A percentile compares a stretch with the other conserved stretches of the same genome.
Conservation (phyloP, 1,140 invertebrate species). For the Papilio xuthus region DNA sequence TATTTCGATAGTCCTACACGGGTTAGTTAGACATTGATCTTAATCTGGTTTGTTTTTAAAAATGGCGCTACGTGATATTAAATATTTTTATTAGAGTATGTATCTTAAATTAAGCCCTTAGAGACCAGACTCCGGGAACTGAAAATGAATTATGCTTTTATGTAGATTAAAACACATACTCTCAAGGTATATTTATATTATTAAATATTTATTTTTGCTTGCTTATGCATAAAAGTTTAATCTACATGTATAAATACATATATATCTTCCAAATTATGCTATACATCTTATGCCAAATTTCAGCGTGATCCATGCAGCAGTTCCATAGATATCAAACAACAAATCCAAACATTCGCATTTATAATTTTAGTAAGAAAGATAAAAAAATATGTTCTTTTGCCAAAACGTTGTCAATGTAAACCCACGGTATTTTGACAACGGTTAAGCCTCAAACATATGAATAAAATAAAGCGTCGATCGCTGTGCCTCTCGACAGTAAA, state of each 20-base stretch:
- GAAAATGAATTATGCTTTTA: conserved; percentile 12
- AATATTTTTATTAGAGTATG: neutral
- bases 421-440: neutral
- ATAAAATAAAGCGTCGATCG: neutral
- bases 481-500: neutral
- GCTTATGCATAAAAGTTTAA: no score
- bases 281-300: no score
- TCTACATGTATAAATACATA: no score
- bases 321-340: no score
- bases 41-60: neutral
- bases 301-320: no score
- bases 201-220: neutral
- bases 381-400: neutral
- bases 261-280: no score
- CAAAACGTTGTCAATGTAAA: neutral
- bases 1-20: neutral
- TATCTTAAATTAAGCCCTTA: conserved; percentile 16
- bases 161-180: conserved; percentile 7
- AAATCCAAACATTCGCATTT: no score
- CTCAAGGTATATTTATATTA: neutral
- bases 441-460: no score
- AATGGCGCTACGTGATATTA: neutral
- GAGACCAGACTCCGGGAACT: neutral
- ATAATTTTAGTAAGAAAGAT: no score
- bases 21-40: neutral